Evolutionary conservation across 2,888 invertebrate genomes (phyloP), one percentile per base, ranked within the genome.

Genomic region (Drosophila borealis): DNA sequence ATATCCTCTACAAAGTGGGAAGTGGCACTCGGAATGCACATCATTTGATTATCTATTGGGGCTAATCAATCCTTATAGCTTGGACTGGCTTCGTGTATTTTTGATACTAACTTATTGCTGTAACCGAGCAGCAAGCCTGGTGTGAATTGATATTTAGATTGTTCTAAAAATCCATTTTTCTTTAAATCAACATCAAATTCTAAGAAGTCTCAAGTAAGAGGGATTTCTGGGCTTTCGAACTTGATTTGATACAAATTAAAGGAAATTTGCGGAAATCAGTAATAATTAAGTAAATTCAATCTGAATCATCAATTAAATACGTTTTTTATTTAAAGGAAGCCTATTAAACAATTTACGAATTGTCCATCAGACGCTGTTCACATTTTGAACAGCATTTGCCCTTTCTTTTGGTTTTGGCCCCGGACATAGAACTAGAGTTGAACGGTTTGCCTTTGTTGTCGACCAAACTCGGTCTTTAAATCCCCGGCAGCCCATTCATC

Each of bases 401-500:
- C 29, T 8, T 29, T 29, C 29, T 29, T 8, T 29, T 37, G 25
- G 17, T 10, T 44, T 49, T 19, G 48, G 11, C 19, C 33, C 10
- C 33, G 4, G 14, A 59, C 19, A 10, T 10, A 33, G 13, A 37
- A 59, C 33, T 14, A 29, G 59, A 42, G 50, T 46, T 60, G 45
- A 36, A 60, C 36, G 41, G 11, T 41, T 68, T 19, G 61, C 41
- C 63, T 73, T 61, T 80, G 56, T 65, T 75, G 69, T 62, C 25
- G 74, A 63, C 45, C 65, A 72, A 65, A 61, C 69, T 72, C 76
- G 37, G 72, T 54, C 61, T 55, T 57, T 13, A 59, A 65, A 61
- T 70, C 55, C 62, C 68, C 59, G 62, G 48, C 59, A 73, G 68
- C 73, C 60, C 77, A 76, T 81, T 81, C 74, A 76, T 69, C 80